These are phyloP conservation scores for Microctonus brassicae DNA, from an alignment of 2,888 invertebrate genomes.

Conservation along the genomic window DNA sequence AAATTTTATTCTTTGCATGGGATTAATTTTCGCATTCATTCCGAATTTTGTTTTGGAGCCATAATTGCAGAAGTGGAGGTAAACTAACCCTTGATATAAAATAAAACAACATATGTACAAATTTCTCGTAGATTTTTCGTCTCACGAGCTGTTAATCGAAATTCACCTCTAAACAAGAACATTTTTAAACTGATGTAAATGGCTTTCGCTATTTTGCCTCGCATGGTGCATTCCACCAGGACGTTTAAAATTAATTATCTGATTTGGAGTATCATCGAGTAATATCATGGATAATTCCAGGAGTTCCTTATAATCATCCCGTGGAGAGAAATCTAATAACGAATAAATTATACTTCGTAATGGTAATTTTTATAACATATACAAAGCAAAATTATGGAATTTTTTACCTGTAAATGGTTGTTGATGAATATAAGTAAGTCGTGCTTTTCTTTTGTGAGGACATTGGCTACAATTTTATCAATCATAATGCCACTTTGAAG, in stretches of 20 bases:
- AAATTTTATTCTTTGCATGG: not conserved
- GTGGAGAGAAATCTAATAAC: conserved; percentile 24
- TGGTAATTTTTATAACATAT: not conserved
- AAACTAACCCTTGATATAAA: conserved; percentile 48
- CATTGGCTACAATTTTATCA: conserved; percentile 17
- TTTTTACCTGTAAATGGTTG: conserved; percentile 4
- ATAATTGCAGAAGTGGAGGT: conserved; percentile 16
- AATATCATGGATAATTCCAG: conserved; percentile 49
- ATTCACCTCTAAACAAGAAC: conserved; percentile 49
- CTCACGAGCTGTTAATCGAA: conserved; percentile 42
- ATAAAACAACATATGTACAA: conserved; percentile 44
- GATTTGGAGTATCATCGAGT: conserved; percentile 42
- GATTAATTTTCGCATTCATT: conserved; percentile 19
- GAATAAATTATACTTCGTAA: not conserved
- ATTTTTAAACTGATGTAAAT: conserved; percentile 55
- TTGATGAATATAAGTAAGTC: not conserved
- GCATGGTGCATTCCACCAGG: conserved; percentile 53
- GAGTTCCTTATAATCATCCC: conserved; percentile 49
- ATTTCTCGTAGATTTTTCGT: conserved; percentile 40
- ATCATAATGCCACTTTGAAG: conserved; percentile 23
- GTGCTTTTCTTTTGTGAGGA: not conserved
- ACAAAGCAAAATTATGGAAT: not conserved
- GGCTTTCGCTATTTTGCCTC: conserved; percentile 54
- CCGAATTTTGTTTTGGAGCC: conserved; percentile 6
- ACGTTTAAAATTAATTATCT: conserved; percentile 25